A percentile compares a stretch with the other conserved stretches of the same genome.
Conservation (phyloP, 2,888 invertebrate genomes). For the Rotaria macrura region DNA sequence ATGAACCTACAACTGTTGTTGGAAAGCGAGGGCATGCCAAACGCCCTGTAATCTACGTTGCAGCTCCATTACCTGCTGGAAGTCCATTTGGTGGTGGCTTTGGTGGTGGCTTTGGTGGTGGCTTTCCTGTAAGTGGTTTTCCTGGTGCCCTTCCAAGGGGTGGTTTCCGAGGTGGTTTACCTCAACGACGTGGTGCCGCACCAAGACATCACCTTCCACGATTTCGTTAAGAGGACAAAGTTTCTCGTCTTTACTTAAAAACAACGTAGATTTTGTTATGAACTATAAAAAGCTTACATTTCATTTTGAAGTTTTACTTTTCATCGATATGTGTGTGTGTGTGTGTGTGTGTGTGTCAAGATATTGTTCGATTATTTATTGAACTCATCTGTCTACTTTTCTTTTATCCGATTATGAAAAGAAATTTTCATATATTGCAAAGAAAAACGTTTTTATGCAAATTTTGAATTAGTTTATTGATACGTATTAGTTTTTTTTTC, state of each 20-base stretch:
- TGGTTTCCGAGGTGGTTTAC: no score
- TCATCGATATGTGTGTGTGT: no score
- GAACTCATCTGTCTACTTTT: background rate
- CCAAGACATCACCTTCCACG: no score
- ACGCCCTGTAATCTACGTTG: conserved; percentile 13
- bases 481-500: background rate
- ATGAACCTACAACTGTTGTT: background rate
- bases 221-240: background rate
- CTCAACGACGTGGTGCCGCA: no score
- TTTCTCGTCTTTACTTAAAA: background rate
- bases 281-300: background rate
- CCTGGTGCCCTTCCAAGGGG: background rate
- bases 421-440: background rate
- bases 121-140: background rate
- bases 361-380: background rate
- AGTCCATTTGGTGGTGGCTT: background rate
- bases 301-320: no score
- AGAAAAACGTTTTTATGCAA: no score
- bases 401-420: background rate
- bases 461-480: no score
- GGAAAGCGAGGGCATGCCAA: background rate
- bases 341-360: background rate
- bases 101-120: background rate
- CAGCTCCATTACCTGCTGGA: background rate
- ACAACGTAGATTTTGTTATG: background rate